Base-by-base conservation (phyloP, 37 sponge, comb jelly and placozoan species). In the Tethya wilhelma region DNA sequence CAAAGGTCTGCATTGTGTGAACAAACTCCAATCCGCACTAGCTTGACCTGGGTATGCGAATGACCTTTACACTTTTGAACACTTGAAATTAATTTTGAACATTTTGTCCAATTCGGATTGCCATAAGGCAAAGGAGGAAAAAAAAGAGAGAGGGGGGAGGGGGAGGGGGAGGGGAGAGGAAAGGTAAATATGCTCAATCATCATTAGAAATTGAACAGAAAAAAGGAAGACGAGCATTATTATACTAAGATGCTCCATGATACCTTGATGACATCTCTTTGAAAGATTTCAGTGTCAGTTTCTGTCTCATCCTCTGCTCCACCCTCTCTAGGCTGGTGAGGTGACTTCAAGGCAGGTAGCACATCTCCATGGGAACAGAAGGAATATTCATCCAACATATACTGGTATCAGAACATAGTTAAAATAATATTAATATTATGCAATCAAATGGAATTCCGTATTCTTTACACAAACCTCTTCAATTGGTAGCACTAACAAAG, bases 211-310 rank as follows among this genome's bases (percentile, higher is more conserved):
- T n/a, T n/a, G n/a, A n/a, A n/a, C n/a, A n/a, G n/a, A n/a, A n/a
- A n/a, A n/a, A n/a, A n/a, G n/a, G n/a, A n/a, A n/a, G n/a, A n/a
- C n/a, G n/a, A n/a, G n/a, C n/a, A n/a, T n/a, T n/a, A n/a, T n/a
- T n/a, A n/a, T n/a, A n/a, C n/a, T n/a, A n/a, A n/a, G n/a, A n/a
- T n/a, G 53, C 14, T 49, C 53, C 30, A 62, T 62, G 25, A 28
- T 44, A 91, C 93, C 79, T 68, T 46, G 12, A 93, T 49, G 20
- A 93, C 38, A 49, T 93, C 94, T 33, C 67, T 60, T 20, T 85
- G 59, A 11, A 93, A n/a, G 30, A 86, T 44, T 4, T 55, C 83
- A 20, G 46, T 55, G 60, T 93, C 93, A 30, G 40, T 46, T 26
- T 77, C 67, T 40, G 73, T 74, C 64, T 81, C 82, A 43, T 89